Conservation (phyloP, 1,140 invertebrate genomes). For the Drosophila ficusphila region DNA sequence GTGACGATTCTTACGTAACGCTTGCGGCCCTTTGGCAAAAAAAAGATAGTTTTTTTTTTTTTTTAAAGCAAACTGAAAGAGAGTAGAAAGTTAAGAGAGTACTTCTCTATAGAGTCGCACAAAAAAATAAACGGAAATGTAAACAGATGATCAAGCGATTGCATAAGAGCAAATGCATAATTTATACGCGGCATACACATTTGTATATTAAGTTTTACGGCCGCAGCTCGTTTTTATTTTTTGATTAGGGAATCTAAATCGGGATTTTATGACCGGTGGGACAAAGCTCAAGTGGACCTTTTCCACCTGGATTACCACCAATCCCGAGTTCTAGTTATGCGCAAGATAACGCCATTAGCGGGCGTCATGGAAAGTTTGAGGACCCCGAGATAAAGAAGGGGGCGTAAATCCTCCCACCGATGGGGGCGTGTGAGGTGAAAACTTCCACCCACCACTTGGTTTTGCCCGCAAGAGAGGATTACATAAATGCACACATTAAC, state of each 20-base stretch:
- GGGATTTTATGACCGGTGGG: slow-evolving; percentile 25
- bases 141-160: slow-evolving; percentile 51
- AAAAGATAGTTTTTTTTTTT: not conserved
- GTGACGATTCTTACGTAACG: slow-evolving; percentile 70
- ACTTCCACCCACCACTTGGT: too few relatives aligned
- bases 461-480: too few relatives aligned
- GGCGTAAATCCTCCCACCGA: slow-evolving; percentile 1
- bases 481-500: not conserved
- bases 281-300: slow-evolving; percentile 48
- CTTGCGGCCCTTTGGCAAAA: slow-evolving; percentile 20
- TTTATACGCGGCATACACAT: slow-evolving; percentile 15
- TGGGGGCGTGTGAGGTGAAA: not conserved
- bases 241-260: slow-evolving; percentile 30
- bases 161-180: slow-evolving; percentile 48
- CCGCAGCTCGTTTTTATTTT: not conserved
- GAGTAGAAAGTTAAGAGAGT: slow-evolving; percentile 2
- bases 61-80: slow-evolving; percentile 14
- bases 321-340: slow-evolving; percentile 20
- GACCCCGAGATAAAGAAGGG: slow-evolving; percentile 16
- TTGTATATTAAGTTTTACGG: slow-evolving; percentile 27
- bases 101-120: not conserved
- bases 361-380: slow-evolving; percentile 44
- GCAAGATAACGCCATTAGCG: slow-evolving; percentile 11
- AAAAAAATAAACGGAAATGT: not conserved
- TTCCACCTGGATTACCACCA: slow-evolving; percentile 23